A percentile compares a stretch with the other conserved stretches of the same genome.
Evolutionary conservation across 2,113 vertebrate species (phyloP).

Genomic region (Siniperca chuatsi): DNA sequence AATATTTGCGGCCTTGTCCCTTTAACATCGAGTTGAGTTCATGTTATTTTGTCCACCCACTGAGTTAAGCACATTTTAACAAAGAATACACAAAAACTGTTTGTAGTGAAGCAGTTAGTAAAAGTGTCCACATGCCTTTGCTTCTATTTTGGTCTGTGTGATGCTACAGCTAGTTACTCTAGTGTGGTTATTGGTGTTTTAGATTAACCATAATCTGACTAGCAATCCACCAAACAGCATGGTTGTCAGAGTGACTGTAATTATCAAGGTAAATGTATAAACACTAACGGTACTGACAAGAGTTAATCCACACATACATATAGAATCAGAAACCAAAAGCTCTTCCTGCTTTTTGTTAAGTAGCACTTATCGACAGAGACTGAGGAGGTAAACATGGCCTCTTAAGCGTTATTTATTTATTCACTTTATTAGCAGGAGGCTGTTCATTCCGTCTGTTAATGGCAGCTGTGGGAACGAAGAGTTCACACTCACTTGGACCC

Average conservation of each 20-base stretch:
- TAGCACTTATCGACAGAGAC: conserved; percentile 63
- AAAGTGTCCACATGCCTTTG: no score
- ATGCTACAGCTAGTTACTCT: no score
- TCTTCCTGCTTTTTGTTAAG: conserved; percentile 53
- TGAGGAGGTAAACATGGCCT: conserved; percentile 71
- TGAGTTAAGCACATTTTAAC: no score
- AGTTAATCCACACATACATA: conserved; percentile 15
- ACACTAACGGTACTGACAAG: conserved; percentile 14
- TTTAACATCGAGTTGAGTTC: background rate
- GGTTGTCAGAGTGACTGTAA: conserved; percentile 7
- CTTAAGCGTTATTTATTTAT: conserved; percentile 81
- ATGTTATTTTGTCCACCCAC: background rate
- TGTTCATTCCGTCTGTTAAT: conserved; percentile 77
- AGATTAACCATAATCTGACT: background rate
- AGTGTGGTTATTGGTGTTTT: background rate
- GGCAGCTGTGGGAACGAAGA: conserved; percentile 77
- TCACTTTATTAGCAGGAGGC: conserved; percentile 79
- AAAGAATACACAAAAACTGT: no score
- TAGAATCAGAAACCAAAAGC: conserved; percentile 1
- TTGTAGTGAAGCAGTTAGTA: no score
- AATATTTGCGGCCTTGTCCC: no score
- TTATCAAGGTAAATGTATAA: conserved; percentile 1
- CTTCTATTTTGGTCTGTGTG: no score
- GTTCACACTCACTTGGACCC: conserved; percentile 77
- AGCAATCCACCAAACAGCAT: background rate